phyloP scores from a whole-genome alignment of 2,113 vertebrate species.

The Tricholaema leucomelas region DNA sequence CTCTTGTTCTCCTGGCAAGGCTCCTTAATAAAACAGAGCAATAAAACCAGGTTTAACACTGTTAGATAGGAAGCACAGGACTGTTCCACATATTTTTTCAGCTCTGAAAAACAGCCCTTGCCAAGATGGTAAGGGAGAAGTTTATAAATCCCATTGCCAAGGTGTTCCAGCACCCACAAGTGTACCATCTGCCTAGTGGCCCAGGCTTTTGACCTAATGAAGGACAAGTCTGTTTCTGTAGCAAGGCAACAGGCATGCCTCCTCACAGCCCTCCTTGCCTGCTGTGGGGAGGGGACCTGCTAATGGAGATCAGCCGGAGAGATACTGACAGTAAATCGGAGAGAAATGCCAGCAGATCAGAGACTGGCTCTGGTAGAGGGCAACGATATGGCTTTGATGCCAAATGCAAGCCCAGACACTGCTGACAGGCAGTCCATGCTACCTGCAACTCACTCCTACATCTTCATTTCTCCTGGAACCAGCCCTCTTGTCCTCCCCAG shows the following conservation, averaged over 20 bases:
- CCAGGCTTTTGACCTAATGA: neutral
- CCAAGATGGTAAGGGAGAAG: neutral
- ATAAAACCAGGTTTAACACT: neutral
- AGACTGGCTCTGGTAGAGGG: neutral
- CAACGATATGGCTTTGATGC: accelerated
- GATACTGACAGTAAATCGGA: neutral
- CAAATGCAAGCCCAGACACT: neutral
- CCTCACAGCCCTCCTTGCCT: neutral
- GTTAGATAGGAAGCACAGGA: neutral
- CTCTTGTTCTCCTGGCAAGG: neutral
- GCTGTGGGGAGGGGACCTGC: neutral
- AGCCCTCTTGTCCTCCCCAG: neutral
- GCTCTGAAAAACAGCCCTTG: neutral
- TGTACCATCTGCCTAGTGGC: neutral
- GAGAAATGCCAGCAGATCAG: accelerated
- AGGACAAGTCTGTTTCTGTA: neutral
- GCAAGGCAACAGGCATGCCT: accelerated
- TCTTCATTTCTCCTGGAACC: neutral
- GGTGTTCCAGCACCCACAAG: neutral
- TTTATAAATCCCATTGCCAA: neutral
- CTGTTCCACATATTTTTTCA: neutral
- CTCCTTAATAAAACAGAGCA: neutral
- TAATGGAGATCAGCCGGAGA: neutral
- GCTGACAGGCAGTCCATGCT: neutral
- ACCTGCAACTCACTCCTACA: neutral